Percentiles rank a stretch among this genome's conserved stretches.
Evolutionary conservation across 2,797 vertebrate genomes (phyloP).

Genomic region (Macropodus opercularis): DNA sequence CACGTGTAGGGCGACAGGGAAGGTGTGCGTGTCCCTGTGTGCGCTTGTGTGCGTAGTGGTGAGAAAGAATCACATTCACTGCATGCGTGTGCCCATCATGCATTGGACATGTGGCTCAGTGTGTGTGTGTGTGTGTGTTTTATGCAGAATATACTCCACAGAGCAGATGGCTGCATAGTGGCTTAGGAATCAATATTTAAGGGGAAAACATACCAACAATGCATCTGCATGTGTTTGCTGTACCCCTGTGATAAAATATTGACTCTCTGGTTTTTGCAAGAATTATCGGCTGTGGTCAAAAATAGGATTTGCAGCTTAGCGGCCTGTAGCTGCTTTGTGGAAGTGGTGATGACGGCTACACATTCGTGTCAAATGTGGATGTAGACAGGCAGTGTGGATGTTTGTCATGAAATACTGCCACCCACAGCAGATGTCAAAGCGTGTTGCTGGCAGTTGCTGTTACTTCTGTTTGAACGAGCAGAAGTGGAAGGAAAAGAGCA

Average conservation of each 20-base stretch:
- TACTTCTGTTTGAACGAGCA: slow-evolving; percentile 75
- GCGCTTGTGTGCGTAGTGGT: slow-evolving; percentile 24
- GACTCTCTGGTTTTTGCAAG: slow-evolving; percentile 77
- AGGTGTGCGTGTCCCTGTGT: slow-evolving; percentile 11
- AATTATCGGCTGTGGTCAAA: slow-evolving; percentile 78
- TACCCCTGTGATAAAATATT: slow-evolving; percentile 80
- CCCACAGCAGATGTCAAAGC: slow-evolving; percentile 78
- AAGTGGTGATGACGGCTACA: slow-evolving; percentile 71
- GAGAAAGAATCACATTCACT: slow-evolving; percentile 8
- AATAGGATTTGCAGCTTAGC: slow-evolving; percentile 76
- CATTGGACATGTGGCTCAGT: background rate
- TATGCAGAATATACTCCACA: slow-evolving; percentile 63
- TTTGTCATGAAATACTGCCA: slow-evolving; percentile 78
- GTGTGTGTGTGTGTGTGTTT: slow-evolving; percentile 26
- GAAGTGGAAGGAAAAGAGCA: slow-evolving; percentile 39
- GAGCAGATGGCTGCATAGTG: slow-evolving; percentile 74
- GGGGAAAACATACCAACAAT: slow-evolving; percentile 75
- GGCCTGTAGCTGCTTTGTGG: slow-evolving; percentile 68
- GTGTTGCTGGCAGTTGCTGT: slow-evolving; percentile 76
- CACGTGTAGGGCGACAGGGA: slow-evolving; percentile 18
- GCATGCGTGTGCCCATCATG: slow-evolving; percentile 4
- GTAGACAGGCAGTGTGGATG: slow-evolving; percentile 70
- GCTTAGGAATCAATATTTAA: slow-evolving; percentile 77
- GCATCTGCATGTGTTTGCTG: slow-evolving; percentile 79
- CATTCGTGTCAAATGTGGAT: slow-evolving; percentile 72